Conservation (phyloP, 2,888 invertebrate genomes). For the Xylota sylvarum region DNA sequence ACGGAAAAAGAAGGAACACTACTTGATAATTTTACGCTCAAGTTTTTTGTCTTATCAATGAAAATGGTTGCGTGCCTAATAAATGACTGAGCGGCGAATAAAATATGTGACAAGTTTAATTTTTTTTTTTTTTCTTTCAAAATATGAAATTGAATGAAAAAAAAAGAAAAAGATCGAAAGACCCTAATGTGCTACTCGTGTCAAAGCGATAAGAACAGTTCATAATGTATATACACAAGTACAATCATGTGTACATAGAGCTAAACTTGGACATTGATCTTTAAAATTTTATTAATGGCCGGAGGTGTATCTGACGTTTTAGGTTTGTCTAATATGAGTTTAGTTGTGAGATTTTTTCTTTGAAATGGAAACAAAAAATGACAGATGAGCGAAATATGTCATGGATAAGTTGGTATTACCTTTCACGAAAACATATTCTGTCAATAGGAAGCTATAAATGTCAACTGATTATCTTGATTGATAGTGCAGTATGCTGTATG, state of each 20-base stretch:
- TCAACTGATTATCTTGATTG: too few species aligned
- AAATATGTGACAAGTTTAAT: conserved; percentile 13
- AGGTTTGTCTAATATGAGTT: conserved; percentile 1
- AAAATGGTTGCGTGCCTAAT: conserved; percentile 32
- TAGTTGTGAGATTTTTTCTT: not conserved
- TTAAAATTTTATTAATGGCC: not conserved
- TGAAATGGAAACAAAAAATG: not conserved
- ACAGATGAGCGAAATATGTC: not conserved
- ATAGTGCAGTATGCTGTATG: too few species aligned
- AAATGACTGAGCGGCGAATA: conserved; percentile 11
- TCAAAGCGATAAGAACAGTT: conserved; percentile 31
- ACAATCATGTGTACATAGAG: not conserved
- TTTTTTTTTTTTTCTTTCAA: not conserved
- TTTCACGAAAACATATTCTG: too few species aligned
- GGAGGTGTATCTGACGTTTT: conserved; percentile 32
- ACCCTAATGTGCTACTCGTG: conserved; percentile 23
- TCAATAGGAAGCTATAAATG: too few species aligned
- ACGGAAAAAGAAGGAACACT: conserved; percentile 12
- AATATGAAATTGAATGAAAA: conserved; percentile 3
- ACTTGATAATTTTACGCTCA: conserved; percentile 28
- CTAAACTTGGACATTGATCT: conserved; percentile 46
- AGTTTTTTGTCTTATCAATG: conserved; percentile 39
- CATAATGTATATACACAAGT: not conserved
- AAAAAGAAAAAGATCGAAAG: conserved; percentile 10
- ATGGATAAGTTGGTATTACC: too few species aligned